phyloP scores from a whole-genome alignment of 2,888 invertebrate species.

The Microctonus aethiopoides region DNA sequence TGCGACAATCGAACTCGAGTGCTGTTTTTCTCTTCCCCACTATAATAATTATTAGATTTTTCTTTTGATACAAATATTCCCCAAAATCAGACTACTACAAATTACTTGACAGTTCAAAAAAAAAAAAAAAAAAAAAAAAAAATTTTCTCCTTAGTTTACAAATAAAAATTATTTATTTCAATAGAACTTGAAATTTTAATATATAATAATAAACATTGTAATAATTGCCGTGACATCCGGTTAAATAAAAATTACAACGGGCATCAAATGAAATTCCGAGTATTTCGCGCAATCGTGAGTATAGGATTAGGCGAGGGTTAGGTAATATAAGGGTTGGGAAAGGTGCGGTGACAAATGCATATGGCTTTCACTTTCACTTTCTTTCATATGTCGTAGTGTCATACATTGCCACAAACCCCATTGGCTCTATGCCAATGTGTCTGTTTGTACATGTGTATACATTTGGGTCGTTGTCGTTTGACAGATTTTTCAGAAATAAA shows the following conservation, averaged over 20 bases:
- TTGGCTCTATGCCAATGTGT: neutral
- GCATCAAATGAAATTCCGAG: slow-evolving; percentile 1
- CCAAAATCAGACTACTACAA: too few species aligned
- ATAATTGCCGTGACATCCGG: neutral
- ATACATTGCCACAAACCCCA: neutral
- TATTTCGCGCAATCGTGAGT: slow-evolving; percentile 12
- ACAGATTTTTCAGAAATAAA: slow-evolving; percentile 56
- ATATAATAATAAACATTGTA: neutral
- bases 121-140: too few species aligned
- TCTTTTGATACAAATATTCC: neutral
- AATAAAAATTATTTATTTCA: neutral
- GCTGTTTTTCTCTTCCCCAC: slow-evolving; percentile 26
- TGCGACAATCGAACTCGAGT: slow-evolving; percentile 25
- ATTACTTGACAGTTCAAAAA: neutral
- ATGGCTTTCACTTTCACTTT: slow-evolving; percentile 22
- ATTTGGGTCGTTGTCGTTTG: slow-evolving; percentile 48
- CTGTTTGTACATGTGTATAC: slow-evolving; percentile 29
- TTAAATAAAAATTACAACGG: slow-evolving; percentile 1
- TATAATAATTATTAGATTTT: neutral
- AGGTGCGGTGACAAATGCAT: slow-evolving; percentile 40
- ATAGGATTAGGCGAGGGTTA: slow-evolving; percentile 55
- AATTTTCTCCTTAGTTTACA: too few species aligned
- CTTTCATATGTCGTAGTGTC: neutral
- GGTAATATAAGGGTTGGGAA: slow-evolving; percentile 39
- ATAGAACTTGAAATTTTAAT: neutral